Evolutionary conservation across 2,797 vertebrate species (phyloP).

Genomic region (Antrozous pallidus): DNA sequence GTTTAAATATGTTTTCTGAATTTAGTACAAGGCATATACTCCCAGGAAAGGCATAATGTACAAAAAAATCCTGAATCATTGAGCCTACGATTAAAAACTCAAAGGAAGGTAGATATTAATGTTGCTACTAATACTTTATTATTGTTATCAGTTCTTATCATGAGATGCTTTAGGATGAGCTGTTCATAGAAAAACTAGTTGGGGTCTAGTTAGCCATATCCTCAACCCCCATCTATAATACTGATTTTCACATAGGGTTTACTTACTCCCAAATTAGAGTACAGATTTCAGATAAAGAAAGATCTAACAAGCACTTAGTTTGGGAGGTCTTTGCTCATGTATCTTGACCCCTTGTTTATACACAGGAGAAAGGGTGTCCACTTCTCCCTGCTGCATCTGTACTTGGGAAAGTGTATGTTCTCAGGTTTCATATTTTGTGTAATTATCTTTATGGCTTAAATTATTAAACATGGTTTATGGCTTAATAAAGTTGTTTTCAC

Average conservation of each 20-base stretch:
- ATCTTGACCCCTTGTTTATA: background rate
- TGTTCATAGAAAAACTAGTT: background rate
- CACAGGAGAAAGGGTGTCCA: background rate
- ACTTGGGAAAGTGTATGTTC: background rate
- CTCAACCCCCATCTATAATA: background rate
- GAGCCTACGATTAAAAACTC: background rate
- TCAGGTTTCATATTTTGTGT: slow-evolving; percentile 18
- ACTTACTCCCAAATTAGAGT: slow-evolving; percentile 27
- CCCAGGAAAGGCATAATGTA: background rate
- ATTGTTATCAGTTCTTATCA: background rate
- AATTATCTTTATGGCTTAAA: slow-evolving; percentile 18
- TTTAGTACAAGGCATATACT: background rate
- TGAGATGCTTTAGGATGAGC: background rate
- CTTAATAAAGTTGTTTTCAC: slow-evolving; percentile 28
- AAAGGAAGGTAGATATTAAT: background rate
- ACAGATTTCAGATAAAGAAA: slow-evolving; percentile 3
- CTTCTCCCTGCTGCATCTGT: background rate
- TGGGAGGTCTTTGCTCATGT: background rate
- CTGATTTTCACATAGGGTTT: slow-evolving; percentile 18
- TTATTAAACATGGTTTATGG: slow-evolving; percentile 49
- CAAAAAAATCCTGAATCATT: background rate
- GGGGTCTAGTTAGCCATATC: background rate
- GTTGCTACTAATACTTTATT: background rate
- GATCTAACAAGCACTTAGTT: background rate
- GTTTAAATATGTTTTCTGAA: slow-evolving; percentile 1